phyloP scores from a whole-genome alignment of 2,113 vertebrate species.

The Baryphthengus martii region DNA sequence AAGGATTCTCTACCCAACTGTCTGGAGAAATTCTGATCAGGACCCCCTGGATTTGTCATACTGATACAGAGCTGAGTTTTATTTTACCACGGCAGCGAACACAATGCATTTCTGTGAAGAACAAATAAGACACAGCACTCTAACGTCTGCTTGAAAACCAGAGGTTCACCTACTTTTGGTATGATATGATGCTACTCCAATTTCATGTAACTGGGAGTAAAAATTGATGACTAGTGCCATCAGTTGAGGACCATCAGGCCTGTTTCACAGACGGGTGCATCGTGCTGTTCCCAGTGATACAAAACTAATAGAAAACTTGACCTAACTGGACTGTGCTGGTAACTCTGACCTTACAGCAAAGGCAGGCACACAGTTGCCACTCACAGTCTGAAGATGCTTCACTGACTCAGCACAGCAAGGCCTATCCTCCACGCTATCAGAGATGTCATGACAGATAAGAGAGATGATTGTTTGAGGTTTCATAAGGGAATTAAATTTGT shows the following conservation, averaged over 20 bases:
- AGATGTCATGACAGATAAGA: background rate
- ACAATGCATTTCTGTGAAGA: background rate
- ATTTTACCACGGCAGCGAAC: background rate
- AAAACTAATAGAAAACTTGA: background rate
- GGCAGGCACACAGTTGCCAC: background rate
- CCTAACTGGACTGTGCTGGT: background rate
- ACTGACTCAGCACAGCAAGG: background rate
- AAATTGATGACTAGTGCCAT: background rate
- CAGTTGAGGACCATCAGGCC: background rate
- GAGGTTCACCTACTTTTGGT: background rate
- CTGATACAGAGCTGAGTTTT: background rate
- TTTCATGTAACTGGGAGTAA: background rate
- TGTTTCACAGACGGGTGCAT: background rate
- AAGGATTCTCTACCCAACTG: background rate
- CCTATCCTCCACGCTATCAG: background rate
- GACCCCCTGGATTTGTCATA: background rate
- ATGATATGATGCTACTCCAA: background rate
- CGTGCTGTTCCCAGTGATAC: background rate
- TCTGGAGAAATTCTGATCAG: background rate
- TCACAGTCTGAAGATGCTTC: background rate
- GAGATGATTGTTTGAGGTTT: background rate
- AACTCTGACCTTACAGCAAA: background rate
- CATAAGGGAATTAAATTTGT: background rate
- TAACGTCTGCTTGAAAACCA: background rate
- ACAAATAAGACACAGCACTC: background rate